Evolutionary conservation across 1,140 invertebrate species (phyloP).

Genomic region (Ips typographus): DNA sequence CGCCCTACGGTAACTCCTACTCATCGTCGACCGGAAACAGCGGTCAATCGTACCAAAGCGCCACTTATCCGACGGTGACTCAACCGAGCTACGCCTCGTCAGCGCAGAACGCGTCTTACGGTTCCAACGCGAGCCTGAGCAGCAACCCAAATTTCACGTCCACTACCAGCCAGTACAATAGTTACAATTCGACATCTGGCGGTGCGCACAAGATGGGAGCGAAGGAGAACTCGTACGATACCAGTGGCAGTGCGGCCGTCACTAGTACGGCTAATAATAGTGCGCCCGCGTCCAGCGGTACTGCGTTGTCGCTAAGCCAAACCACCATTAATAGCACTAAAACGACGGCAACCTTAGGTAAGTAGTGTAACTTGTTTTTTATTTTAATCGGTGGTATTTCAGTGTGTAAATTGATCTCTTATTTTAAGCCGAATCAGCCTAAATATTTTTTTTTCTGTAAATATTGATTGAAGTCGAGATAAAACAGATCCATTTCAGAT

Average conservation of each 20-base stretch:
- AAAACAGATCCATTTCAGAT: too few relatives aligned
- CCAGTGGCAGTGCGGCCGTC: slow-evolving; percentile 54
- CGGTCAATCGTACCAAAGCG: slow-evolving; percentile 40
- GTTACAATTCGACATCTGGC: slow-evolving; percentile 53
- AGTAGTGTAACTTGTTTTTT: slow-evolving; percentile 9
- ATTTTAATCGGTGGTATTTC: too few relatives aligned
- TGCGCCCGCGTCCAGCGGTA: slow-evolving; percentile 50
- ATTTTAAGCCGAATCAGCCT: too few relatives aligned
- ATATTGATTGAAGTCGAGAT: too few relatives aligned
- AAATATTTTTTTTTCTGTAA: too few relatives aligned
- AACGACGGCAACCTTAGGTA: slow-evolving; percentile 50
- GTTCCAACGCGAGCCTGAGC: slow-evolving; percentile 46
- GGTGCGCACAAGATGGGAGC: slow-evolving; percentile 52
- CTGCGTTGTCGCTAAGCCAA: slow-evolving; percentile 49
- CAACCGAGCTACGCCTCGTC: slow-evolving; percentile 38
- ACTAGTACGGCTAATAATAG: slow-evolving; percentile 56
- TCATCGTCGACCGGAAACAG: background rate
- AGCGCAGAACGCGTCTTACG: slow-evolving; percentile 42
- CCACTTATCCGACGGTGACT: slow-evolving; percentile 43
- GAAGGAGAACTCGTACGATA: slow-evolving; percentile 56
- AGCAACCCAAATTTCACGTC: slow-evolving; percentile 45
- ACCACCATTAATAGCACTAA: slow-evolving; percentile 47
- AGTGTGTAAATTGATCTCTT: too few relatives aligned
- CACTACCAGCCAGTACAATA: slow-evolving; percentile 49
- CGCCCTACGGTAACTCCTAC: slow-evolving; percentile 22